Conservation (phyloP, 2,113 vertebrate genomes). For the Rynchops niger region DNA sequence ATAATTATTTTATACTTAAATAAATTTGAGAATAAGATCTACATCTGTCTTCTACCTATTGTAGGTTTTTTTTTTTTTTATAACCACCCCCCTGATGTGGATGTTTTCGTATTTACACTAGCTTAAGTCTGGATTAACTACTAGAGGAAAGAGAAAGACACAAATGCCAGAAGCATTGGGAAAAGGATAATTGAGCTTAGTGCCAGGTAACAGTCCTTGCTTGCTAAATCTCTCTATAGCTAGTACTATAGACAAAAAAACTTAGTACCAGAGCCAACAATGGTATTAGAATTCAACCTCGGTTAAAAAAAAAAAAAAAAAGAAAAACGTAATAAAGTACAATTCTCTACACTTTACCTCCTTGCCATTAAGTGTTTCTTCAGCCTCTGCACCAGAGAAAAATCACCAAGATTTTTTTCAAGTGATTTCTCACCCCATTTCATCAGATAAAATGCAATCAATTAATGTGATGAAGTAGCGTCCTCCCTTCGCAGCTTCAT, state of each 20-base stretch:
- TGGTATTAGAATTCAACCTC: rapidly evolving
- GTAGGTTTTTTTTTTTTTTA: neutral
- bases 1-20: neutral
- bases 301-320: neutral
- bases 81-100: rapidly evolving
- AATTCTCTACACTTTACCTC: rapidly evolving
- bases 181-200: rapidly evolving
- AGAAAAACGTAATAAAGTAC: neutral
- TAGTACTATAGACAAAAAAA: neutral
- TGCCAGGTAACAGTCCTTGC: neutral
- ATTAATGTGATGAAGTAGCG: rapidly evolving
- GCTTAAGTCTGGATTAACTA: neutral
- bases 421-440: neutral
- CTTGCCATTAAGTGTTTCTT: rapidly evolving
- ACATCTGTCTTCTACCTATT: neutral
- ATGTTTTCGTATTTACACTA: neutral
- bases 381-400: neutral
- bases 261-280: neutral
- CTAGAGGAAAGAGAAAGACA: rapidly evolving
- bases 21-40: neutral
- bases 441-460: no score
- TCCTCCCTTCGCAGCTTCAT: rapidly evolving
- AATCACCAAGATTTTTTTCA: rapidly evolving
- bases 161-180: rapidly evolving
- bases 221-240: neutral